Conservation (phyloP, 1,140 invertebrate genomes). For the Drosophila lini region DNA sequence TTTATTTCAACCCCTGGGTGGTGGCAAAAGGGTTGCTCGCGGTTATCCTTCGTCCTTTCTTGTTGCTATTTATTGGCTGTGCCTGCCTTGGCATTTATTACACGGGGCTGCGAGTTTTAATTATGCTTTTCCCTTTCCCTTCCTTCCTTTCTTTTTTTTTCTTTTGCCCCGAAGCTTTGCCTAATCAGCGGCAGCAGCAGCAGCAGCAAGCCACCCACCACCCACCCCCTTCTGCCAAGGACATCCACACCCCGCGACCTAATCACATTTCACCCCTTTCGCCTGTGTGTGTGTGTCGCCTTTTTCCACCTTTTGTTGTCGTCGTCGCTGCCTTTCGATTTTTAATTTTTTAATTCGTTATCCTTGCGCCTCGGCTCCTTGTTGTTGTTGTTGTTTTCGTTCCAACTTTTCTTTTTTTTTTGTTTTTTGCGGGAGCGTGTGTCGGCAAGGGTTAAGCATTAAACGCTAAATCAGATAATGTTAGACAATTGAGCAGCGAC, state of each 20-base stretch:
- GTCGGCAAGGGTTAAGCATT: constrained; percentile 79
- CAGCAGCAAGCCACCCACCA: constrained; percentile 5
- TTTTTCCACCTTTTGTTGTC: constrained; percentile 60
- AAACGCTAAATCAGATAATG: constrained; percentile 82
- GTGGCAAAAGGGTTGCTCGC: constrained; percentile 60
- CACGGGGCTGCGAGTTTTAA: constrained; percentile 77
- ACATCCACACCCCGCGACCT: constrained; percentile 37
- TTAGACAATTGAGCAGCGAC: constrained; percentile 81
- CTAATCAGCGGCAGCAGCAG: constrained; percentile 71
- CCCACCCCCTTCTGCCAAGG: constrained; percentile 9
- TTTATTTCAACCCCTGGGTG: constrained; percentile 58
- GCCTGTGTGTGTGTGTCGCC: constrained; percentile 46
- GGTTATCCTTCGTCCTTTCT: constrained; percentile 36
- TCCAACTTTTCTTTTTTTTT: constrained; percentile 6
- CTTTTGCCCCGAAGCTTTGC: constrained; percentile 58
- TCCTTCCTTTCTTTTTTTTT: not conserved
- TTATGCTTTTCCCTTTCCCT: constrained; percentile 57
- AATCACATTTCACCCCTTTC: constrained; percentile 78
- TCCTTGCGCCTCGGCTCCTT: constrained; percentile 67
- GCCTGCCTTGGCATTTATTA: constrained; percentile 83
- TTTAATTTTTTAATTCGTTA: constrained; percentile 84
- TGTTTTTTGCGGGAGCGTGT: constrained; percentile 48
- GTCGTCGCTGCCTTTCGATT: constrained; percentile 80
- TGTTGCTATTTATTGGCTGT: constrained; percentile 79
- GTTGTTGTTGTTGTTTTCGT: constrained; percentile 3